Conservation (phyloP, 2,888 invertebrate genomes). For the Himalopsyche japonica region DNA sequence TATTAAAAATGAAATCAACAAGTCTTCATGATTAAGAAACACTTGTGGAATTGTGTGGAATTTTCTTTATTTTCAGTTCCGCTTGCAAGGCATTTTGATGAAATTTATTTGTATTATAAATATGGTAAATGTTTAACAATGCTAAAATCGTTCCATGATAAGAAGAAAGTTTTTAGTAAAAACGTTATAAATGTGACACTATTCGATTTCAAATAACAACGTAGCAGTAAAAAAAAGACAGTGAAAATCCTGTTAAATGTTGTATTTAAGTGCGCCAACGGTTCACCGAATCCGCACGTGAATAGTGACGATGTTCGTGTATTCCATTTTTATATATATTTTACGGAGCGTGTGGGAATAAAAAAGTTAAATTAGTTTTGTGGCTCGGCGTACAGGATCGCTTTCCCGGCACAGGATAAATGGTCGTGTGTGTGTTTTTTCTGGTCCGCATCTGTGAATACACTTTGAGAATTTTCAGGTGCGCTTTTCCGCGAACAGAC, state of each 20-base stretch:
- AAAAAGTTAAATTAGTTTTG: slow-evolving; percentile 33
- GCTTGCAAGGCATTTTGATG: no score
- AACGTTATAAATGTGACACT: no score
- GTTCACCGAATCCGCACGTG: background rate
- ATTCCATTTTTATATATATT: background rate
- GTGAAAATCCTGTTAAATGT: background rate
- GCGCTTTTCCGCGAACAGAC: background rate
- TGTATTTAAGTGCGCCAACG: background rate
- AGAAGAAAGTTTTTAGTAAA: no score
- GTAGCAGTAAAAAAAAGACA: background rate
- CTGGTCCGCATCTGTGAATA: background rate
- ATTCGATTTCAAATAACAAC: background rate
- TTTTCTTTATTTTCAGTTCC: no score
- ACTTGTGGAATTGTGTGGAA: no score
- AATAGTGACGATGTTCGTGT: background rate
- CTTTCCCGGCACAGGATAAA: slow-evolving; percentile 17
- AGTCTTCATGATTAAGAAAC: no score
- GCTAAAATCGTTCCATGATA: no score
- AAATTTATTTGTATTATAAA: no score
- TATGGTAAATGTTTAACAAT: no score
- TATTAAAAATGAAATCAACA: no score
- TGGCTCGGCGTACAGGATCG: slow-evolving; percentile 24
- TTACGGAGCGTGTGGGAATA: slow-evolving; percentile 15
- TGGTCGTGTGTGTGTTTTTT: slow-evolving; percentile 20
- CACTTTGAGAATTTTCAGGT: background rate